Evolutionary conservation across 2,113 vertebrate genomes (phyloP).

Genomic region (Oncorhynchus clarkii): DNA sequence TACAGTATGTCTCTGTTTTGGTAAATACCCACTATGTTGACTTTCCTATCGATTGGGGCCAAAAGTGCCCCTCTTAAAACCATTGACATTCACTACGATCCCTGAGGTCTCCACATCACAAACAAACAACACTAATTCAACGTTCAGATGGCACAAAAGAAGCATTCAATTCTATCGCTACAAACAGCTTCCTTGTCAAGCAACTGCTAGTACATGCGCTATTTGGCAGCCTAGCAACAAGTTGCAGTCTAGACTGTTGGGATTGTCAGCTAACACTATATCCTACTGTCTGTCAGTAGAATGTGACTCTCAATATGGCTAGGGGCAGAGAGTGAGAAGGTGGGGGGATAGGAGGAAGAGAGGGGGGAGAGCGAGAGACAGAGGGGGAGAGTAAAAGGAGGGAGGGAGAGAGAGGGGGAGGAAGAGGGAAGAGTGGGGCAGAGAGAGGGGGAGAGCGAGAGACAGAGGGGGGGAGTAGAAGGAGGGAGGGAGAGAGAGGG

Average conservation of each 20-base stretch:
- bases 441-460: too few species aligned
- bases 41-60: background rate
- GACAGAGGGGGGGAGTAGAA: background rate
- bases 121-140: conserved; percentile 55
- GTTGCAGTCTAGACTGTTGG: conserved; percentile 53
- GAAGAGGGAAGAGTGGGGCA: too few species aligned
- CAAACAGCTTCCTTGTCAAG: conserved; percentile 63
- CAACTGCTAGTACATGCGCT: conserved; percentile 42
- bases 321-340: conserved; percentile 22
- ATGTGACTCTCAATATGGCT: conserved; percentile 48
- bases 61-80: conserved; percentile 39
- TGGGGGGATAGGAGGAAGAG: background rate
- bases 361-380: background rate
- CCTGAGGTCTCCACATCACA: conserved; percentile 25
- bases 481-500: too few species aligned
- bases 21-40: background rate
- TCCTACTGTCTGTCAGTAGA: conserved; percentile 46
- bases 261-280: conserved; percentile 57
- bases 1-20: too few species aligned
- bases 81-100: conserved; percentile 41
- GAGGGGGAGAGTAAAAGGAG: background rate
- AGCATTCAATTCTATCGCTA: conserved; percentile 45
- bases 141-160: conserved; percentile 48
- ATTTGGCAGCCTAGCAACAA: conserved; percentile 60
- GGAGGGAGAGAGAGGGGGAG: too few species aligned